These are phyloP conservation scores for Drosophila lini DNA, from an alignment of 1,140 invertebrate genomes.

Conservation along the genomic window DNA sequence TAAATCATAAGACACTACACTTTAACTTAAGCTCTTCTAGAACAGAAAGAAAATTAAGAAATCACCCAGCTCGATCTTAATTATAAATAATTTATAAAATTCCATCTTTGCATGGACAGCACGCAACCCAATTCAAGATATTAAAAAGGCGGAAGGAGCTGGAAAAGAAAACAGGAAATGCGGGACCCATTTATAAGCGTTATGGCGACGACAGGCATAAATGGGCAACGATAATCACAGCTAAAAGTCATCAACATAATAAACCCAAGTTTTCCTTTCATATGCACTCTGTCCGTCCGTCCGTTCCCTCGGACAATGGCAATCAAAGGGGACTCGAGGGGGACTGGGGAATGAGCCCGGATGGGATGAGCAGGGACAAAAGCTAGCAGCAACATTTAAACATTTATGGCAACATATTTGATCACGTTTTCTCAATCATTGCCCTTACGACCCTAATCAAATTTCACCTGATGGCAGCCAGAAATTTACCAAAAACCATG, in stretches of 20 bases:
- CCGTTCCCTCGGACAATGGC: constrained; percentile 48
- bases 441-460: constrained; percentile 82
- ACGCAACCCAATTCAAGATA: constrained; percentile 27
- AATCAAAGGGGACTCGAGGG: constrained; percentile 15
- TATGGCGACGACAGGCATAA: constrained; percentile 64
- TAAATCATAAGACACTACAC: not conserved
- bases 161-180: constrained; percentile 26
- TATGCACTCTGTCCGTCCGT: constrained; percentile 47
- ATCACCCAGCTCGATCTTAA: constrained; percentile 1
- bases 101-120: constrained; percentile 23
- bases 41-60: not conserved
- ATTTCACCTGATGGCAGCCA: constrained; percentile 79
- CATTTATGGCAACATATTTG: constrained; percentile 83
- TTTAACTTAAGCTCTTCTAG: not conserved
- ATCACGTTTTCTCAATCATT: constrained; percentile 83
- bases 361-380: constrained; percentile 38
- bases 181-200: constrained; percentile 44
- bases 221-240: constrained; percentile 77
- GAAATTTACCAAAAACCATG: constrained; percentile 76
- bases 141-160: constrained; percentile 7
- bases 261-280: constrained; percentile 73
- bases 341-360: not conserved
- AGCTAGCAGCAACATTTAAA: constrained; percentile 77
- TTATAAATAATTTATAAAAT: constrained; percentile 24
- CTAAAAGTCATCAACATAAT: constrained; percentile 80